phyloP scores from a whole-genome alignment of 2,113 vertebrate species.

The Marmota monax region DNA sequence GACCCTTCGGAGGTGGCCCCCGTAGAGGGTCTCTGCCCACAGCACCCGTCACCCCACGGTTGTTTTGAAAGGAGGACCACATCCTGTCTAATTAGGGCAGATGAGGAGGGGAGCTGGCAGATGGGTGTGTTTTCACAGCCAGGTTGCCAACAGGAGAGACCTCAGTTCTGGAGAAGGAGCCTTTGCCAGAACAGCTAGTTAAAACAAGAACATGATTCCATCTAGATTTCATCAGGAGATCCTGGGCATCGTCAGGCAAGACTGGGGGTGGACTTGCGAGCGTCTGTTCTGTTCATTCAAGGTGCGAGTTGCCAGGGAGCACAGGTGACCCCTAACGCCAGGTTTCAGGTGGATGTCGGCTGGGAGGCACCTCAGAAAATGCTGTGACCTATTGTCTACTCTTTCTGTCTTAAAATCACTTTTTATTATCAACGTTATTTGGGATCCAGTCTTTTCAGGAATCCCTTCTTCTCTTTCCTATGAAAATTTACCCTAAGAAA shows the following conservation, averaged over 20 bases:
- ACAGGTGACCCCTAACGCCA: neutral
- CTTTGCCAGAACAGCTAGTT: conserved; percentile 79
- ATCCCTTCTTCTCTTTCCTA: neutral
- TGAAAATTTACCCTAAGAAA: neutral
- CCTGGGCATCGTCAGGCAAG: conserved; percentile 62
- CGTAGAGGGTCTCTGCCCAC: neutral
- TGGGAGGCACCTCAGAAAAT: neutral
- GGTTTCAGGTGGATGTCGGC: neutral
- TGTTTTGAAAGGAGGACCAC: neutral
- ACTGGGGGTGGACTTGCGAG: neutral
- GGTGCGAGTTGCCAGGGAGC: neutral
- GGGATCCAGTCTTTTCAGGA: neutral
- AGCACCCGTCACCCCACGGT: neutral
- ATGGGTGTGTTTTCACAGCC: conserved; percentile 71
- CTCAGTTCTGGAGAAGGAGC: conserved; percentile 73
- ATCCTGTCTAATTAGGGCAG: conserved; percentile 50
- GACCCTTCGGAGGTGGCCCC: too few relatives aligned
- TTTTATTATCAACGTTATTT: neutral
- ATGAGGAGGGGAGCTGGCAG: conserved; percentile 67
- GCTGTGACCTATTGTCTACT: neutral
- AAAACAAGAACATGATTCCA: conserved; percentile 72
- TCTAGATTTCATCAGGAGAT: conserved; percentile 68
- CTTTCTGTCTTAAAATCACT: conserved; percentile 30
- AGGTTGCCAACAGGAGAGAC: conserved; percentile 56
- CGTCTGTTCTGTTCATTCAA: neutral